phyloP scores from a whole-genome alignment of 2,113 vertebrate genomes.

The Oncorhynchus nerka region DNA sequence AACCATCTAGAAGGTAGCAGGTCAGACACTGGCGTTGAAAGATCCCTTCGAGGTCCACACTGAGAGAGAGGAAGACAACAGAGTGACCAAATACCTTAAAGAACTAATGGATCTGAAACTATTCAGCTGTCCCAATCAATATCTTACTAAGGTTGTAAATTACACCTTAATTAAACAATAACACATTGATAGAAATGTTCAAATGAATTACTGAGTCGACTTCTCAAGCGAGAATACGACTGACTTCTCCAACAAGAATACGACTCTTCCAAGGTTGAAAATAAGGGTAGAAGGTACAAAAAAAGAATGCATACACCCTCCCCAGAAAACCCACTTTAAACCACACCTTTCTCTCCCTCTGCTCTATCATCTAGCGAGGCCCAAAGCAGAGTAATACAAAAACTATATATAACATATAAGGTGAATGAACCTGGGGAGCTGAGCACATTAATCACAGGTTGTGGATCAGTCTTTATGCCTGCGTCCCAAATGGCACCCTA shows the following conservation, averaged over 20 bases:
- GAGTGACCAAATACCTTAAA: slow-evolving; percentile 18
- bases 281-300: not conserved
- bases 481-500: no score
- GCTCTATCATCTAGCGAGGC: slow-evolving; percentile 17
- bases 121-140: slow-evolving; percentile 14
- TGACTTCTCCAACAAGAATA: slow-evolving; percentile 21
- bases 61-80: slow-evolving; percentile 37
- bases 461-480: slow-evolving; percentile 11
- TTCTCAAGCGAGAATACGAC: slow-evolving; percentile 28
- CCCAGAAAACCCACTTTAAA: slow-evolving; percentile 33
- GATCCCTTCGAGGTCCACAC: slow-evolving; percentile 72
- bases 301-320: not conserved
- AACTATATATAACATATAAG: slow-evolving; percentile 36
- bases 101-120: not conserved
- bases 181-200: no score
- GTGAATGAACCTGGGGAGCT: slow-evolving; percentile 33
- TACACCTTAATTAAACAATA: no score
- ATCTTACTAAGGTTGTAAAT: not conserved
- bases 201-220: slow-evolving; percentile 5
- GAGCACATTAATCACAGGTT: slow-evolving; percentile 42
- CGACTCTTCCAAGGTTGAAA: slow-evolving; percentile 31
- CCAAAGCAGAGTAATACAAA: slow-evolving; percentile 42
- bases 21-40: slow-evolving; percentile 78
- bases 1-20: slow-evolving; percentile 74
- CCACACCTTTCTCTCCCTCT: slow-evolving; percentile 20